These are phyloP conservation scores for Gymnodraco acuticeps DNA, from an alignment of 2,797 vertebrate genomes.

Conservation along the genomic window DNA sequence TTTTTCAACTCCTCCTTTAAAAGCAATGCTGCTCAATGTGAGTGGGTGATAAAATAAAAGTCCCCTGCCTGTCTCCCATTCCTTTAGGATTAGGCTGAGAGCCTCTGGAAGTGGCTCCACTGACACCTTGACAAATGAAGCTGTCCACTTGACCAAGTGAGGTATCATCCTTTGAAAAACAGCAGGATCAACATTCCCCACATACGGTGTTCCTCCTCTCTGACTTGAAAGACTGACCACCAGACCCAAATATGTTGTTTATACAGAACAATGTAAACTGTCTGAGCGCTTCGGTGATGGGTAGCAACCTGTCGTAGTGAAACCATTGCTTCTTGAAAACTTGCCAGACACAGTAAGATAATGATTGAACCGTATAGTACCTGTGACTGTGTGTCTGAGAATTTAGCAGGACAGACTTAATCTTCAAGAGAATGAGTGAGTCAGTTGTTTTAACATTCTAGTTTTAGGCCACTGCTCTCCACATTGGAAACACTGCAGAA, in stretches of 20 bases:
- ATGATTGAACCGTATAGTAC: not conserved
- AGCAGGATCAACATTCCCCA: constrained; percentile 52
- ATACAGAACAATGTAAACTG: constrained; percentile 35
- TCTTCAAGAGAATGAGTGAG: constrained; percentile 10
- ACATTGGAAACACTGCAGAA: not conserved
- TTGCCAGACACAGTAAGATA: constrained; percentile 19
- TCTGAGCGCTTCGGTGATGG: constrained; percentile 6
- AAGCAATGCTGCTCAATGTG: not conserved
- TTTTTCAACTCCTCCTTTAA: constrained; percentile 19
- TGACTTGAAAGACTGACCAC: constrained; percentile 19
- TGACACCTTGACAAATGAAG: constrained; percentile 52
- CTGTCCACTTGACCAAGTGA: constrained; percentile 24
- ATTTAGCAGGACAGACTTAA: constrained; percentile 12
- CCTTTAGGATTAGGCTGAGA: constrained; percentile 31
- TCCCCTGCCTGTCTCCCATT: constrained; percentile 9
- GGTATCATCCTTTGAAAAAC: constrained; percentile 43
- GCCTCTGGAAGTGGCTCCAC: constrained; percentile 32
- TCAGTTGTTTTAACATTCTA: constrained; percentile 23
- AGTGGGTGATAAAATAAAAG: constrained; percentile 18
- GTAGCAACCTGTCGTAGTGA: constrained; percentile 1
- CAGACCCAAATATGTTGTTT: constrained; percentile 45
- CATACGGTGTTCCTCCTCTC: constrained; percentile 9
- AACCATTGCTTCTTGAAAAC: constrained; percentile 2
- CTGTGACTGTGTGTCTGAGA: constrained; percentile 26
- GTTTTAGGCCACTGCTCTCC: not conserved